A percentile compares a stretch with the other conserved stretches of the same genome.
These are phyloP conservation scores for Poecilia wingei DNA, from an alignment of 2,797 vertebrate genomes.

Conservation along the genomic window DNA sequence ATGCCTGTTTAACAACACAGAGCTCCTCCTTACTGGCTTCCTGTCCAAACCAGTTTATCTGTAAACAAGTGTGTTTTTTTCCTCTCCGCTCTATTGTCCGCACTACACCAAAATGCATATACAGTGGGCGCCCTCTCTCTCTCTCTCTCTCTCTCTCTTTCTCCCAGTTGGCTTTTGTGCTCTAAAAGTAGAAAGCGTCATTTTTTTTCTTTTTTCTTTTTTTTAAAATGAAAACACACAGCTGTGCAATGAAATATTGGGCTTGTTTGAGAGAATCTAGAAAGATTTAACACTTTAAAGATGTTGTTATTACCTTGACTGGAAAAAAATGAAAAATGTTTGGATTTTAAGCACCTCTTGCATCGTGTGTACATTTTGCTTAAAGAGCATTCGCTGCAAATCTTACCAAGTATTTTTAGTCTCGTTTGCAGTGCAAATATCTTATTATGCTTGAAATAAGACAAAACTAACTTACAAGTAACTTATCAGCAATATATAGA, in stretches of 20 bases:
- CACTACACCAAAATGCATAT: constrained; percentile 74
- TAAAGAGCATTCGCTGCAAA: constrained; percentile 31
- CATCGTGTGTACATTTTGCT: constrained; percentile 60
- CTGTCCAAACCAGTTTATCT: constrained; percentile 85
- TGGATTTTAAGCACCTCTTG: constrained; percentile 15
- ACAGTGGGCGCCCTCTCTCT: constrained; percentile 73
- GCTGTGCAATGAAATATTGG: constrained; percentile 19
- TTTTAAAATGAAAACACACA: not conserved
- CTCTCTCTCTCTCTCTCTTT: constrained; percentile 73
- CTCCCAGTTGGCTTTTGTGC: constrained; percentile 62
- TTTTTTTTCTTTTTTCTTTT: constrained; percentile 8
- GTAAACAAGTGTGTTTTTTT: constrained; percentile 82
- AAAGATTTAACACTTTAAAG: not conserved
- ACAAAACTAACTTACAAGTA: too few relatives aligned
- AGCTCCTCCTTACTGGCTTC: constrained; percentile 83
- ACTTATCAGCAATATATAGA: too few relatives aligned
- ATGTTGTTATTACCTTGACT: not conserved
- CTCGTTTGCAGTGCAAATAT: too few relatives aligned
- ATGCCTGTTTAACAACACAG: constrained; percentile 79
- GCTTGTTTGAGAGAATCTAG: not conserved
- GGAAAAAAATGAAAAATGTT: not conserved
- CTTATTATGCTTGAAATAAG: too few relatives aligned
- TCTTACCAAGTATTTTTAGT: too few relatives aligned
- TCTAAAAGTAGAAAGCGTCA: constrained; percentile 50
- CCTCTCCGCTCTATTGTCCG: constrained; percentile 79